Evolutionary conservation across 2,113 vertebrate species (phyloP), one percentile per base, ranked within the genome.

Genomic region (Motacilla tschutschensis): DNA sequence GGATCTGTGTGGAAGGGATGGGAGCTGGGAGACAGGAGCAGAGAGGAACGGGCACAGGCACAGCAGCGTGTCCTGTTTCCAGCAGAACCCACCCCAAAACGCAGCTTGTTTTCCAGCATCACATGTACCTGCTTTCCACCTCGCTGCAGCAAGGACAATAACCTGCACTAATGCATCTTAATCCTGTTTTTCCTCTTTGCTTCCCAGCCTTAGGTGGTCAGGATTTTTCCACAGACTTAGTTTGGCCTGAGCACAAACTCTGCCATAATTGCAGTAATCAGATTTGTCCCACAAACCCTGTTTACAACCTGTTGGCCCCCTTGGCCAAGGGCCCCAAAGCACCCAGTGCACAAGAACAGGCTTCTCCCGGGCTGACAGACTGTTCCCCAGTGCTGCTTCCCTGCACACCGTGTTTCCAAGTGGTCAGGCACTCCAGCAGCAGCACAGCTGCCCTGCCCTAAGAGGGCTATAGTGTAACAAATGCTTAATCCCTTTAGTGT

Each of bases 161-260:
- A 95, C 85, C 75, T 77, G 79, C 86, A 88, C 85, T 93, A 94
- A 95, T 88, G 73, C 91, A 71, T 18, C 80, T 16, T 92, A 93
- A 93, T 94, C 87, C 79, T 91, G 89, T 89, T 95, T 93, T 89
- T 57, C 85, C 70, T 83, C 62, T 83, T 88, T 90, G 81, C 73
- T 93, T 53, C 47, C 51, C 54, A 55, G 74, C 88, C 90, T 84
- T 47, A 86, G 67, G 85, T 74, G 80, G 85, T 35, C 78, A 12
- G 77, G 66, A 41, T 57, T 89, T 87, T 83, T 80, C 35, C 69
- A 36, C 5, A 58, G 83, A 62, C 70, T 89, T 87, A 88, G 83
- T 44, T 89, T 89, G 66, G 73, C 93, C 50, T 8, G 79, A 84
- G 83, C 1, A 0, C 73, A 62, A 83, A 63, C 85, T 78, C 58